Percentiles rank a stretch among this genome's conserved stretches.
Conservation (phyloP, 1,140 invertebrate species). For the Bombus turneri region DNA sequence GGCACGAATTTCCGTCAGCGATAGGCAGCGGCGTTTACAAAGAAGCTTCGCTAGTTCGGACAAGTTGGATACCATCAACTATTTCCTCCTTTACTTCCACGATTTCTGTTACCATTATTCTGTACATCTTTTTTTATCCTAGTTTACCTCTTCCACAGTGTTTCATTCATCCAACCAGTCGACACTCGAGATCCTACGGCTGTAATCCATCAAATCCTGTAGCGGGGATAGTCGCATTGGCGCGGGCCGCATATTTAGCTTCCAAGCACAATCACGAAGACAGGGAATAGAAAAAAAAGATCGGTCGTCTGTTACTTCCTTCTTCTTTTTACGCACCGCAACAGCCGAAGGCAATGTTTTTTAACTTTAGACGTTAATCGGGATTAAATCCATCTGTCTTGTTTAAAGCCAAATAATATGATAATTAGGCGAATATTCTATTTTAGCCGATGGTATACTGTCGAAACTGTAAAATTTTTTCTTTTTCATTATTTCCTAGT, state of each 20-base stretch:
- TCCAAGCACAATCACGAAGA: slow-evolving; percentile 32
- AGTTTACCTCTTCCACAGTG: not conserved
- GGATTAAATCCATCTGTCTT: not conserved
- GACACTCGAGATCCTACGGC: slow-evolving; percentile 34
- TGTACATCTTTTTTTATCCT: slow-evolving; percentile 22
- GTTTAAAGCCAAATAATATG: not conserved
- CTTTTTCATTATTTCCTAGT: not conserved
- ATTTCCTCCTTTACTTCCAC: slow-evolving; percentile 3
- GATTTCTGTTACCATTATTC: slow-evolving; percentile 34
- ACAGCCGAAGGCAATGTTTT: not conserved
- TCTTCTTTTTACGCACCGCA: not conserved
- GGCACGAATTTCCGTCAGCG: slow-evolving; percentile 57
- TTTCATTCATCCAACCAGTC: slow-evolving; percentile 47
- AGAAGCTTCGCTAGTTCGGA: slow-evolving; percentile 36
- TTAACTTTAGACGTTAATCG: not conserved
- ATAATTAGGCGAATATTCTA: not conserved
- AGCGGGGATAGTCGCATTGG: slow-evolving; percentile 24
- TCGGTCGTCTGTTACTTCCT: not conserved
- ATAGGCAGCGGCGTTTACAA: slow-evolving; percentile 38
- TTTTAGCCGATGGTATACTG: not conserved
- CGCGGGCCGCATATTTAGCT: not conserved
- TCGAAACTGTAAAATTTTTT: not conserved
- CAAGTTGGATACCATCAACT: slow-evolving; percentile 58
- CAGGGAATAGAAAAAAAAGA: not conserved
- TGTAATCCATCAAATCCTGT: slow-evolving; percentile 63